Percentiles rank a stretch among this genome's conserved stretches.
Evolutionary conservation across 1,140 invertebrate species (phyloP).

Genomic region (Palaemon carinicauda): DNA sequence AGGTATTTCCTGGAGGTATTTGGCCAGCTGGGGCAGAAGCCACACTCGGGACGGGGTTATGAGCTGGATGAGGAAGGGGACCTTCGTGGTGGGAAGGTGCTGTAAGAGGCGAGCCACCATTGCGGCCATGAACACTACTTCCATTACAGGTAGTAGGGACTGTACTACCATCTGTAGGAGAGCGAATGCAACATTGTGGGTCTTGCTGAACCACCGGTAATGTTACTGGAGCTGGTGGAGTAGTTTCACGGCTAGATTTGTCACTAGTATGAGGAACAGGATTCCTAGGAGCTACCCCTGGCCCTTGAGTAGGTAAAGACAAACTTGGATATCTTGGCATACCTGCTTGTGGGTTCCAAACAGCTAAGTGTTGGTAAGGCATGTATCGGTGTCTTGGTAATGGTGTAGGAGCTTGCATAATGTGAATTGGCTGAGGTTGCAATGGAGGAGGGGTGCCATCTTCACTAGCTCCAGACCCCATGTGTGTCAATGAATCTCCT

Average conservation of each 20-base stretch:
- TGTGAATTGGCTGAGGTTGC: conserved; percentile 40
- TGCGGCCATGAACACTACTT: conserved; percentile 30
- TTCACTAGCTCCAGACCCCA: conserved; percentile 50
- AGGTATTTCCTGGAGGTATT: conserved; percentile 24
- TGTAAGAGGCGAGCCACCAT: conserved; percentile 41
- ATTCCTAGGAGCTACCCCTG: conserved; percentile 27
- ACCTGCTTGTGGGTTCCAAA: conserved; percentile 27
- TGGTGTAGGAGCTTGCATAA: conserved; percentile 43
- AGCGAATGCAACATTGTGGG: conserved; percentile 34
- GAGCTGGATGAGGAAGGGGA: conserved; percentile 25
- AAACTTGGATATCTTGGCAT: conserved; percentile 39
- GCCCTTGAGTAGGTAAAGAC: conserved; percentile 26
- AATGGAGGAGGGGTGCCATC: conserved; percentile 49
- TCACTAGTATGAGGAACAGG: conserved; percentile 33
- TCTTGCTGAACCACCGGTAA: conserved; percentile 31
- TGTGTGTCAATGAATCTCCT: conserved; percentile 7
- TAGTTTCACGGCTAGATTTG: conserved; percentile 46
- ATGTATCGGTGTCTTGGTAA: conserved; percentile 36
- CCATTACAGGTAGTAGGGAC: conserved; percentile 23
- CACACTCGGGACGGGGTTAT: conserved; percentile 38
- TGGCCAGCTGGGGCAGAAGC: conserved; percentile 32
- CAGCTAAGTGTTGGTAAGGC: conserved; percentile 33
- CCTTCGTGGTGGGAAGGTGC: conserved; percentile 31
- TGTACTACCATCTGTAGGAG: conserved; percentile 14
- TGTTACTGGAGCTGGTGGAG: conserved; percentile 39